Evolutionary conservation across 2,113 vertebrate species (phyloP), one percentile per base, ranked within the genome.

Genomic region (Prunella fulvescens): DNA sequence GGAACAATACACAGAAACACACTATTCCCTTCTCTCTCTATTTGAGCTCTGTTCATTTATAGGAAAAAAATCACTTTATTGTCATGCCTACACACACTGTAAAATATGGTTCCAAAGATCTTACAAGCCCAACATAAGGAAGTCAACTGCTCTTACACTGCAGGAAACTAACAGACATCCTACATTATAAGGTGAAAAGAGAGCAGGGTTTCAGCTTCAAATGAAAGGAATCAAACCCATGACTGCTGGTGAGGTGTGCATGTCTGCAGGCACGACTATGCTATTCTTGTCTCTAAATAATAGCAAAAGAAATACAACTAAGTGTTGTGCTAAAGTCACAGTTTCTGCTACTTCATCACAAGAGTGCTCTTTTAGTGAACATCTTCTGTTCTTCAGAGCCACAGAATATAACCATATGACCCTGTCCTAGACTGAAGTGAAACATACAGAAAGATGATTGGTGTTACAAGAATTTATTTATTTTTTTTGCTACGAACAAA

Each of bases 181-280:
- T 92, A 47, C 57, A 45, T 72, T 37, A 14, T 28, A 42, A 82
- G 2, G 3, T 48, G 66, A 44, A 94, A 92, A 95, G 44, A 92
- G 85, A 93, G n/a, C 60, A 81, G 17, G 26, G 69, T 42, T 91
- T 48, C 70, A 89, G 65, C 89, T 65, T 86, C 57, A 88, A 77
- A 82, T 90, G 54, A 93, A 98, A 96, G 83, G 86, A 88, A 57
- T 67, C 70, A 80, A 85, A 69, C 22, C 60, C 70, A 40, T 6
- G 40, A n/a, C 58, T 67, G 19, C 17, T 56, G 45, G 28, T 57
- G 61, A 94, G 57, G 44, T 78, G 73, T 64, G 28, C 15, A 6
- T 25, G 61, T 58, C 77, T 71, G 57, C 60, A 81, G 47, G 40
- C 50, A 50, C 1, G 3, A 65, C 23, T 10, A 7, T 20, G 48